Evolutionary conservation across 2,113 vertebrate species (phyloP), one percentile per base, ranked within the genome.

Genomic region (Scatophagus argus): DNA sequence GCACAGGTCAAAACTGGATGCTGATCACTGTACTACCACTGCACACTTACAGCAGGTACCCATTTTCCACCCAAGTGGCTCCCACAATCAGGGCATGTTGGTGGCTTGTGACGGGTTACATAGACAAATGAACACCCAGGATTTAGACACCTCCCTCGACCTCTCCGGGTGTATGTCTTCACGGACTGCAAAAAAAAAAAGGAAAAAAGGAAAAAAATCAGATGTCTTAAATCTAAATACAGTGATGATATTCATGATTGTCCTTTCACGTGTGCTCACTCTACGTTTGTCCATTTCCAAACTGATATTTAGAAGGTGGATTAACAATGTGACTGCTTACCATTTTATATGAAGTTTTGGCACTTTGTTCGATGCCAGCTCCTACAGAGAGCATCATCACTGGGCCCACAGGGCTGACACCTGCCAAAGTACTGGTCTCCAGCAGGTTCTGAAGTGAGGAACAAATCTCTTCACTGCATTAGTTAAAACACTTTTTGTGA

Each of bases 21-120:
- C 39, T 31, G 19, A 29, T 77, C 13, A 51, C 9, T 49, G 41
- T 8, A 17, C 29, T 13, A 14, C 21, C 9, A 4, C 2, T 11
- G 12, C 34, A 60, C 27, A 88, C 84, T 94, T 91, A 98, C 98
- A 89, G 95, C 93, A 63, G 97, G 96, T 79, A 96, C 93, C 98
- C 97, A 99, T 88, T 99, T 99, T 25, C 98, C 97, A 75, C 97
- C 98, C 16, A 99, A 94, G 84, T 97, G 95, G 83, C 93, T 96
- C 23, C 97, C 97, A 66, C 98, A 99, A 0, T 88, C 80, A 0
- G 98, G 98, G 75, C 98, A 99, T 64, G 93, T 95, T 6, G 96
- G 96, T 32, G 98, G 98, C 71, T 99, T 99, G 92, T 99, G 98
- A 55, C 98, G 97, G 55, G 98, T 99, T 85, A 98, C 97, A 0